These are phyloP conservation scores for Tenthredo distinguenda DNA, from an alignment of 2,888 invertebrate species.

Conservation along the genomic window DNA sequence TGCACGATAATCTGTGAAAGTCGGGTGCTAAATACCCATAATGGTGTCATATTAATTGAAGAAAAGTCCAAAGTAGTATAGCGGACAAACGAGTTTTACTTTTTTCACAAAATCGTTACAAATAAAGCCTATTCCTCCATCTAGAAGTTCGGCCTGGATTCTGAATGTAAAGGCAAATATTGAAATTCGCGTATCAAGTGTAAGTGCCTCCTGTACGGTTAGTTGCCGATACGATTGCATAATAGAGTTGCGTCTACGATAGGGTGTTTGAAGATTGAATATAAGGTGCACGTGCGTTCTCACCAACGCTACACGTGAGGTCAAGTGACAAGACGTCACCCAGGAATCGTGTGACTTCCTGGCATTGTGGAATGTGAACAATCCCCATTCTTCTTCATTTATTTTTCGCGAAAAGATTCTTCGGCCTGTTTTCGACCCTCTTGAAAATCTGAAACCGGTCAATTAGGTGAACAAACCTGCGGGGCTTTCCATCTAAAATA, in stretches of 20 bases:
- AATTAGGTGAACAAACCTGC: neutral
- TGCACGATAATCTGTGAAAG: neutral
- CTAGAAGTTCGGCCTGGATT: neutral
- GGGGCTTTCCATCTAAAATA: neutral
- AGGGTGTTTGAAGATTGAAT: neutral
- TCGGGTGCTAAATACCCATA: neutral
- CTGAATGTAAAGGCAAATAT: neutral
- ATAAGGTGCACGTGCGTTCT: neutral
- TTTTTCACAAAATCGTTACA: neutral
- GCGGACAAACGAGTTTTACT: neutral
- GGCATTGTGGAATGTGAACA: constrained; percentile 4
- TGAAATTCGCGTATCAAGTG: neutral
- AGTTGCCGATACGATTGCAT: neutral
- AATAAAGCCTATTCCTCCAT: neutral
- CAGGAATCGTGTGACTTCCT: constrained; percentile 24
- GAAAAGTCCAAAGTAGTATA: constrained; percentile 1
- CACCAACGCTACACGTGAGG: neutral
- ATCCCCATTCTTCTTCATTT: neutral
- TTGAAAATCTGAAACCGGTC: neutral
- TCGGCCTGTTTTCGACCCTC: neutral
- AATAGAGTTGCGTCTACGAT: neutral
- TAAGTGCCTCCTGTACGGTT: neutral
- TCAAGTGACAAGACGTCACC: neutral
- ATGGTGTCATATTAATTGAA: neutral
- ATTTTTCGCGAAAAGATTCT: neutral